A percentile compares a stretch with the other conserved stretches of the same genome.
Conservation (phyloP, 2,113 vertebrate genomes). For the pig (Sus scrofa) region T2T-Sscrofa CM000819.6:22543001-22543500, state of each 20-base stretch:
- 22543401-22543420: background rate
- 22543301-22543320: constrained; percentile 53
- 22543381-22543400: background rate
- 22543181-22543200: background rate
- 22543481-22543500: background rate
- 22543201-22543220: background rate
- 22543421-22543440: background rate
- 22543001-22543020: background rate
- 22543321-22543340: constrained; percentile 39
- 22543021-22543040: background rate
- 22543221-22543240: constrained; percentile 6
- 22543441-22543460: background rate
- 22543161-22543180: background rate
- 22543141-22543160: background rate
- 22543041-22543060: background rate
- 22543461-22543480: background rate
- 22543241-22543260: background rate
- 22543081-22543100: background rate
- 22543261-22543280: background rate
- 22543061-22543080: background rate
- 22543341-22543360: background rate
- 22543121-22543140: background rate
- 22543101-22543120: background rate
- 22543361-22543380: background rate
- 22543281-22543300: constrained; percentile 21